Evolutionary conservation across 2,797 vertebrate genomes (phyloP), one percentile per base, ranked within the genome.

Genomic region (Sebastes hopkinsi): DNA sequence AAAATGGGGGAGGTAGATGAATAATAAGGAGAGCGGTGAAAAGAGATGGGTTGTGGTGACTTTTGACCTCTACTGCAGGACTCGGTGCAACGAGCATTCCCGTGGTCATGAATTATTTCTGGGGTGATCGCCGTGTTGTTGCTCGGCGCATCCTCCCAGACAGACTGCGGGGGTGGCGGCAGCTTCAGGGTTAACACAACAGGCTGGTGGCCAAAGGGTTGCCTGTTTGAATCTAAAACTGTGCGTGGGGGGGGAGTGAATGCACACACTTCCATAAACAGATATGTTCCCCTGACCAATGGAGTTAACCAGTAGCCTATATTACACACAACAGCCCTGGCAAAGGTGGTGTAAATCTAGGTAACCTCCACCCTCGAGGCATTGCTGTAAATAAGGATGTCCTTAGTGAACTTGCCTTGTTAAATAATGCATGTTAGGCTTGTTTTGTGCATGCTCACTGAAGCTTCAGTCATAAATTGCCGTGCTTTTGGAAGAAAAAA

Each of bases 71-170:
- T 32, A 14, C 50, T 5, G 77, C 72, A 71, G 58, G 79, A 84
- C 77, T 73, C 62, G 0, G 23, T 13, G 52, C 66, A 6, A 65
- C 79, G 84, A 83, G 77, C 42, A 88, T 90, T 87, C 85, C 32
- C 2, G 1, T 12, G 77, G 79, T 80, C 78, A 85, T 92, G 80
- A 90, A 92, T 92, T 87, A 94, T 92, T 92, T 89, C 82, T 75
- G 29, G 36, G 52, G 42, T 9, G 68, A 80, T 78, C 32, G 1
- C n/a, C 6, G 2, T 32, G 10, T 79, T 79, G 69, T 68, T 16
- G 11, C 68, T 54, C 1, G 10, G 36, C 1, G 54, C 71, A 77
- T 87, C 73, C 36, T 84, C 32, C 30, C 79, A 82, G 73, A 78
- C 67, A 67, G 77, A 72, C 60, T 69, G 62, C 22, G 70, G 84